Conservation (phyloP, 2,113 vertebrate genomes). For the Zeus faber region DNA sequence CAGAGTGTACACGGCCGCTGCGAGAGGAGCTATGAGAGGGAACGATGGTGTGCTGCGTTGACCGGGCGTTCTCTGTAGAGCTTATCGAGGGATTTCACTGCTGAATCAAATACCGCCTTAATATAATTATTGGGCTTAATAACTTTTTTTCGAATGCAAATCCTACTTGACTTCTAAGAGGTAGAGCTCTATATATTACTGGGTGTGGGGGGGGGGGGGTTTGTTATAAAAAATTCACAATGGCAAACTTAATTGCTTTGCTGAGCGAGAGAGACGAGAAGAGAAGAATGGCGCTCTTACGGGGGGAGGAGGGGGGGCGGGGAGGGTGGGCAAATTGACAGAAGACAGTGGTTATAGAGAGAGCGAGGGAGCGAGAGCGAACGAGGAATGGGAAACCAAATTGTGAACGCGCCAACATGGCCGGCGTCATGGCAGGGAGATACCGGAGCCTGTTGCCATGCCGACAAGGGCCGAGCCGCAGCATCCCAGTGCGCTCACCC, state of each 20-base stretch:
- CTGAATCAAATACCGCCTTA: conserved; percentile 16
- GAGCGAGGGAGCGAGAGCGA: not conserved
- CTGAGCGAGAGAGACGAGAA: not conserved
- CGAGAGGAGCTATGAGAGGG: not conserved
- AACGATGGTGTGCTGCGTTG: conserved; percentile 22
- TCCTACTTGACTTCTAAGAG: no score
- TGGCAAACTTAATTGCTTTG: conserved; percentile 35
- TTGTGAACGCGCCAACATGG: conserved; percentile 26
- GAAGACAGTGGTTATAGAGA: not conserved
- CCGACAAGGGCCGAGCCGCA: conserved; percentile 43
- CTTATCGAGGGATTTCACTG: conserved; percentile 15
- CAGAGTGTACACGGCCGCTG: not conserved
- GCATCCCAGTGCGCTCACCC: conserved; percentile 13
- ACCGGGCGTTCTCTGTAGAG: conserved; percentile 11
- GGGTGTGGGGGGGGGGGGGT: no score
- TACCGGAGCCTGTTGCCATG: conserved; percentile 58
- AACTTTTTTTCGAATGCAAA: conserved; percentile 46
- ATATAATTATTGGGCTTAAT: conserved; percentile 36
- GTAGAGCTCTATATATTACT: conserved; percentile 33
- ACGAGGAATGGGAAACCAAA: not conserved
- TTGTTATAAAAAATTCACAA: conserved; percentile 49
- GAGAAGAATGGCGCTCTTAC: conserved; percentile 1
- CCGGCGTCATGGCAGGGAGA: conserved; percentile 29
- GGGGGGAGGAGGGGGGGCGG: not conserved
- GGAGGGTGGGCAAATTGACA: not conserved